Evolutionary conservation across 2,888 invertebrate genomes (phyloP), one percentile per base, ranked within the genome.

Genomic region (Argyresthia goedartella): DNA sequence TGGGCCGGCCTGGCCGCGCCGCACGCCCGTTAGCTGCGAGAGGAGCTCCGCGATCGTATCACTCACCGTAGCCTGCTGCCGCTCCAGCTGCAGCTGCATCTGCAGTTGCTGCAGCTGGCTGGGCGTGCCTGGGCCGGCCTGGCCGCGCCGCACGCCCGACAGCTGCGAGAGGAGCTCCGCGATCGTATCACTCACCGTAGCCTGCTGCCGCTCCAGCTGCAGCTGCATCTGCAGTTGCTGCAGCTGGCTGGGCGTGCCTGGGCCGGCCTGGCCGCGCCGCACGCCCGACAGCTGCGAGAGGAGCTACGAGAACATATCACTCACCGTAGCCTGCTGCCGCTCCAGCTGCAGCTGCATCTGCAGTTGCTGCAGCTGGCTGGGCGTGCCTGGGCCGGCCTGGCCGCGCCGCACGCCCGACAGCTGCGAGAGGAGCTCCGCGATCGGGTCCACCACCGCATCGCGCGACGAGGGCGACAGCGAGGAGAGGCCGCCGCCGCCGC

Each of bases 281-380:
- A n/a, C n/a, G n/a, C n/a, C n/a, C n/a, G n/a, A n/a, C n/a, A n/a
- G n/a, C n/a, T n/a, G n/a, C n/a, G n/a, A n/a, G n/a, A n/a, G n/a
- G n/a, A n/a, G n/a, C n/a, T n/a, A n/a, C n/a, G 97, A 96, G 69
- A 98, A 98, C 55, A 98, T 97, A 88, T 98, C 98, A 67, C 74
- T 66, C 60, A 89, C 89, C 68, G 88, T 91, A 64, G 94, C 95
- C 89, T 96, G 94, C 81, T 97, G 94, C 66, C 95, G 89, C 80
- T 96, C 95, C 58, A 95, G 88, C 79, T 97, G 97, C 71, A 96
- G 87, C 85, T 97, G 97, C 95, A 97, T 96, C 88, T 97, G 97
- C 66, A 97, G 87, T 75, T 97, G 97, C 76, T 97, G 97, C 73
- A 97, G 88, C 79, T 95, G 95, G 63, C 93, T 92, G 62, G 94